A percentile compares a stretch with the other conserved stretches of the same genome.
Evolutionary conservation across 2,888 invertebrate species (phyloP).

Genomic region (Hydroisotoma schaefferi): DNA sequence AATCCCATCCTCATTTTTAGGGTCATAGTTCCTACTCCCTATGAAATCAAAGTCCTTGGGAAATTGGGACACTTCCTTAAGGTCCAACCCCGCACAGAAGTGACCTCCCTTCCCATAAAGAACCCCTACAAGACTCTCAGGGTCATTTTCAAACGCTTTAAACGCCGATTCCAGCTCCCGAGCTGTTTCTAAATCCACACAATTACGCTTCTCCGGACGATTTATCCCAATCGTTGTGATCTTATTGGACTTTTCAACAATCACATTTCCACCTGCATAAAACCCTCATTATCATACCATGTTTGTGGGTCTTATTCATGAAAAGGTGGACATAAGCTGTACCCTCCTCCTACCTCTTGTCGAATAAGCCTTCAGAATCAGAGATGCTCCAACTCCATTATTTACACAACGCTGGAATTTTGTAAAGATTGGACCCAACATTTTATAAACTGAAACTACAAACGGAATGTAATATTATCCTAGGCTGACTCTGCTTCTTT

Average conservation of each 20-base stretch:
- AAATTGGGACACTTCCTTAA: constrained; percentile 65
- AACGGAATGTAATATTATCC: too few relatives aligned
- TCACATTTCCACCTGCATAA: too few relatives aligned
- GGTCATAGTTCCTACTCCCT: constrained; percentile 52
- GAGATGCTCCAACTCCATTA: too few relatives aligned
- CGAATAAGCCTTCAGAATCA: too few relatives aligned
- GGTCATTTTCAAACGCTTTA: constrained; percentile 73
- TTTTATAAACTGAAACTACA: too few relatives aligned
- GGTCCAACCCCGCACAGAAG: constrained; percentile 89
- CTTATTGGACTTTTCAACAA: constrained; percentile 62
- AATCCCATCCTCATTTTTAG: constrained; percentile 49
- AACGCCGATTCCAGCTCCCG: constrained; percentile 68
- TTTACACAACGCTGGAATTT: too few relatives aligned
- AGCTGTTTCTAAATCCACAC: constrained; percentile 69
- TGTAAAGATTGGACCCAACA: too few relatives aligned
- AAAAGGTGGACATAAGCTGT: too few relatives aligned
- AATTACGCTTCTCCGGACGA: constrained; percentile 76
- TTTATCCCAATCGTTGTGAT: constrained; percentile 83
- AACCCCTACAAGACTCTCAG: constrained; percentile 66
- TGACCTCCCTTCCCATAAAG: constrained; percentile 88
- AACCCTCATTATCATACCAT: too few relatives aligned
- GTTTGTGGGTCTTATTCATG: too few relatives aligned
- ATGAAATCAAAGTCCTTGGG: constrained; percentile 52
- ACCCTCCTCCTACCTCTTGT: too few relatives aligned
- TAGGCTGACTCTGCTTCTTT: too few relatives aligned